Conservation (phyloP, 2,888 invertebrate genomes). For the Pyrochroa serraticornis region DNA sequence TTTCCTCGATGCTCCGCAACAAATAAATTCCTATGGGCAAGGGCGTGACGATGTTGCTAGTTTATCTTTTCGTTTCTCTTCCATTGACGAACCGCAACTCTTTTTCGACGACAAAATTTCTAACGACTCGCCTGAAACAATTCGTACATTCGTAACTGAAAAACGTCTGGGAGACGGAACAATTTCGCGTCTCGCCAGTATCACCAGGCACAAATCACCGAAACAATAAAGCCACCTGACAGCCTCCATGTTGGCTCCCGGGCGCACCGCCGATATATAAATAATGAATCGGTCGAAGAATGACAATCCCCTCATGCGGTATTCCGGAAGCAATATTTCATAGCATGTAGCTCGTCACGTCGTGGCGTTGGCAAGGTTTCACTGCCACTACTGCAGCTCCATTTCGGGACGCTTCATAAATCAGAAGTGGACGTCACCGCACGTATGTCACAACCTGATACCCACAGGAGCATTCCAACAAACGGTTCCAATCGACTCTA, state of each 20-base stretch:
- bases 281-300: slow-evolving; percentile 27
- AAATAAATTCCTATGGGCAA: no score
- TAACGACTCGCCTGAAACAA: no score
- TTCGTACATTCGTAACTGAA: no score
- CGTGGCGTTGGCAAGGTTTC: slow-evolving; percentile 8
- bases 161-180: no score
- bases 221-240: slow-evolving; percentile 27
- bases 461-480: no score
- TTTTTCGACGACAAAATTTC: no score
- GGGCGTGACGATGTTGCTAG: no score
- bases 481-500: no score
- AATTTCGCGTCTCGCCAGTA: no score
- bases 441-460: background rate
- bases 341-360: slow-evolving; percentile 27
- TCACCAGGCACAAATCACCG: slow-evolving; percentile 17
- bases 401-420: slow-evolving; percentile 16
- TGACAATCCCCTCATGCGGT: slow-evolving; percentile 26
- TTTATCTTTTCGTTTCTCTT: no score
- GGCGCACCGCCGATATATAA: slow-evolving; percentile 18
- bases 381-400: slow-evolving; percentile 3
- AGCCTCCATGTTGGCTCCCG: background rate
- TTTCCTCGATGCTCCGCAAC: no score
- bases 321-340: slow-evolving; percentile 31
- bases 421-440: slow-evolving; percentile 14
- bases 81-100: no score